Conservation (phyloP, 2,888 invertebrate species). For the Lasioglossum vierecki region DNA sequence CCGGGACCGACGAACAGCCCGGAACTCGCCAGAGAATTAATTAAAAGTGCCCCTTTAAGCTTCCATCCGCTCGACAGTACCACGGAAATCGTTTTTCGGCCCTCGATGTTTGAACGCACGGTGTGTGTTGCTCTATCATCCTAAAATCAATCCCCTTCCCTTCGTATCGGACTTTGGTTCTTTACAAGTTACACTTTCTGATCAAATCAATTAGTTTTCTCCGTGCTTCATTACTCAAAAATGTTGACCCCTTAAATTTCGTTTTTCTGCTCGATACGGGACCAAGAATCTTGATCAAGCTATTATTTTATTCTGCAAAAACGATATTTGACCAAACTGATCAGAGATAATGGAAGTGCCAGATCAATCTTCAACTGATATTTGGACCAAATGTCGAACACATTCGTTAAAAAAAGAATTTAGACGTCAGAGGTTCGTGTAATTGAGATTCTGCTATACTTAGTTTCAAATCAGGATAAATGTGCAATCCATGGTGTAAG, state of each 20-base stretch:
- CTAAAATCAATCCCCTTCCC: background rate
- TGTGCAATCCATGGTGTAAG: too few relatives aligned
- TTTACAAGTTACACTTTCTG: background rate
- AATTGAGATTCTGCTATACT: too few relatives aligned
- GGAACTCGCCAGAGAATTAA: background rate
- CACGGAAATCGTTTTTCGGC: background rate
- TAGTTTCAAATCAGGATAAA: too few relatives aligned
- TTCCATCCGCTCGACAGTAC: background rate
- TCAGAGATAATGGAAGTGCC: too few relatives aligned
- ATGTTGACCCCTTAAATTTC: background rate
- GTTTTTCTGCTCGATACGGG: background rate
- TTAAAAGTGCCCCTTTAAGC: background rate
- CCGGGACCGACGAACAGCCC: background rate
- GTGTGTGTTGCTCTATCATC: background rate
- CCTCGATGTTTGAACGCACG: background rate
- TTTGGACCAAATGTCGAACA: too few relatives aligned
- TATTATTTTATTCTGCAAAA: too few relatives aligned
- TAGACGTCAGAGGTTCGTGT: too few relatives aligned
- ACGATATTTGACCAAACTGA: too few relatives aligned
- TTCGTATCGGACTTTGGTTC: background rate
- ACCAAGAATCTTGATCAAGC: background rate
- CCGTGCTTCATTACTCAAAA: too few relatives aligned
- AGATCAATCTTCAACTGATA: too few relatives aligned
- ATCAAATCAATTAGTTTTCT: too few relatives aligned
- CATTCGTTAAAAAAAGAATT: too few relatives aligned